Evolutionary conservation across 2,888 invertebrate genomes (phyloP).

Genomic region (Drosophila helvetica): DNA sequence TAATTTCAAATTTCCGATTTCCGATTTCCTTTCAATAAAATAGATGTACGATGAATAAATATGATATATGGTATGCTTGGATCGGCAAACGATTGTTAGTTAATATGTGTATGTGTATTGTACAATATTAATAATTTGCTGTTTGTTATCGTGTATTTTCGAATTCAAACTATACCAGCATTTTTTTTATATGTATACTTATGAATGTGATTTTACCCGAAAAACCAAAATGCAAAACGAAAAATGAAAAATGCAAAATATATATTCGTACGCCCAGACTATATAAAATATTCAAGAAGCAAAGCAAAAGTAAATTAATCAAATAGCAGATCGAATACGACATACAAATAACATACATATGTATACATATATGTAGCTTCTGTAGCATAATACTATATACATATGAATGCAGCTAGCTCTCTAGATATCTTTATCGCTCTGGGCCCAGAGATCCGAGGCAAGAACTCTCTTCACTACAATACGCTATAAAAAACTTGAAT

Average conservation of each 20-base stretch:
- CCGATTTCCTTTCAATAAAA: slow-evolving; percentile 18
- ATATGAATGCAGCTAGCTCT: slow-evolving; percentile 26
- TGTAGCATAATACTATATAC: slow-evolving; percentile 39
- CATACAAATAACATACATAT: too few relatives aligned
- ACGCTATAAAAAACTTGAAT: slow-evolving; percentile 43
- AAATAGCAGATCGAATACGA: slow-evolving; percentile 27
- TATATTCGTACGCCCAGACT: slow-evolving; percentile 30
- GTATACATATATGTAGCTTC: slow-evolving; percentile 23
- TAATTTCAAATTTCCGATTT: slow-evolving; percentile 20
- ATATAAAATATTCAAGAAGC: slow-evolving; percentile 22
- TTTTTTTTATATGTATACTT: slow-evolving; percentile 61
- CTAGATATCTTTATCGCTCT: background rate
- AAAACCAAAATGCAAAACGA: background rate
- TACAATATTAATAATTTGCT: slow-evolving; percentile 57
- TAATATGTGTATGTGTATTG: slow-evolving; percentile 53
- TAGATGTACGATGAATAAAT: slow-evolving; percentile 29
- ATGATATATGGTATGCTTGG: slow-evolving; percentile 26
- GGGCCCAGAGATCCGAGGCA: background rate
- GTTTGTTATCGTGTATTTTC: slow-evolving; percentile 76
- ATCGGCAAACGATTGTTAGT: slow-evolving; percentile 18
- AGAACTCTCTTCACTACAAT: slow-evolving; percentile 32
- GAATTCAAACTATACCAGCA: slow-evolving; percentile 69
- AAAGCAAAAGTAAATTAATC: slow-evolving; percentile 39
- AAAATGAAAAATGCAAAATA: background rate
- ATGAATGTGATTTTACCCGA: slow-evolving; percentile 54